phyloP scores from a whole-genome alignment of 2,113 vertebrate species.

The Trachemys scripta region DNA sequence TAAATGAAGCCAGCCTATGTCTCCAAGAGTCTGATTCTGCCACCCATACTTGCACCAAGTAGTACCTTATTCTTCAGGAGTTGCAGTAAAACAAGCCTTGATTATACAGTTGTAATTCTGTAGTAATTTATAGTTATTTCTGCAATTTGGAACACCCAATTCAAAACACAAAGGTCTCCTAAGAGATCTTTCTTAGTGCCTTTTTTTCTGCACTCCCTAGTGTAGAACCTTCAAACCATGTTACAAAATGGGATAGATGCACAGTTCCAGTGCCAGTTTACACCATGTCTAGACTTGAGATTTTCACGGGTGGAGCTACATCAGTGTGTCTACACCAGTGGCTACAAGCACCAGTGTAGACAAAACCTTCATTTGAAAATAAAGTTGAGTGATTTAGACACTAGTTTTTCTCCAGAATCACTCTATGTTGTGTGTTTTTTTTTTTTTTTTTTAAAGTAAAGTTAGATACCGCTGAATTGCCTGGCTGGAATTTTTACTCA shows the following conservation, averaged over 20 bases:
- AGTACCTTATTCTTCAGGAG: background rate
- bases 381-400: no score
- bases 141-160: background rate
- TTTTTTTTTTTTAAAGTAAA: background rate
- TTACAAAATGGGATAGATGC: background rate
- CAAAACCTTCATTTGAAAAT: background rate
- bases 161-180: background rate
- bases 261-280: background rate
- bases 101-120: background rate
- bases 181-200: background rate
- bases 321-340: background rate
- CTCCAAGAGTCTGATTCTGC: conserved; percentile 7
- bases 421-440: background rate
- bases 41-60: background rate
- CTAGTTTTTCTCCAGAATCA: no score
- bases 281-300: background rate
- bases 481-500: conserved; percentile 38
- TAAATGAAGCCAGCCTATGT: background rate
- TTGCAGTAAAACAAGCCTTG: background rate
- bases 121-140: background rate
- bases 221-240: background rate
- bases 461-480: background rate
- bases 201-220: background rate
- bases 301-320: background rate
- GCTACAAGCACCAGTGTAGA: background rate